Conservation (phyloP, 2,888 invertebrate genomes). For the Esperia sulphurella region DNA sequence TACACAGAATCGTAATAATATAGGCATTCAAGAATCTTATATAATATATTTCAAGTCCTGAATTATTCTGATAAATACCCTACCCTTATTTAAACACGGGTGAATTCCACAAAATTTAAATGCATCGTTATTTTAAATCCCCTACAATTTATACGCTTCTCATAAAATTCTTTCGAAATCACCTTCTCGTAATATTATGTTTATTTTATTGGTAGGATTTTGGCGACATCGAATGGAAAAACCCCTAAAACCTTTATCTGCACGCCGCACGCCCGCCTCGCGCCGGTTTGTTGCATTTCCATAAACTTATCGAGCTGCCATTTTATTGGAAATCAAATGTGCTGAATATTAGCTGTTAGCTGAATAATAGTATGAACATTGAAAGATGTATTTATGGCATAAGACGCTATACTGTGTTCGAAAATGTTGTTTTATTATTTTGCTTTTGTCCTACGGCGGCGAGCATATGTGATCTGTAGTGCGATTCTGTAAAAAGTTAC, state of each 20-base stretch:
- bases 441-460: too few species aligned
- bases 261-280: slow-evolving; percentile 42
- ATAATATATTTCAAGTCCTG: too few species aligned
- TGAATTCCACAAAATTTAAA: background rate
- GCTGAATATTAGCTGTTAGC: slow-evolving; percentile 13
- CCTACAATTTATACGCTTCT: background rate
- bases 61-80: too few species aligned
- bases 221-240: slow-evolving; percentile 49
- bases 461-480: too few species aligned
- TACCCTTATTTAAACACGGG: background rate
- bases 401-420: too few species aligned
- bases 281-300: slow-evolving; percentile 46
- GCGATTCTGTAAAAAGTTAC: too few species aligned
- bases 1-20: too few species aligned
- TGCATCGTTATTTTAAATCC: background rate
- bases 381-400: too few species aligned
- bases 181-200: slow-evolving; percentile 4
- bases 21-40: too few species aligned
- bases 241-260: slow-evolving; percentile 62
- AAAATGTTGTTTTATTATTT: too few species aligned
- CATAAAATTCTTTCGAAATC: slow-evolving; percentile 1
- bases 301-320: slow-evolving; percentile 51
- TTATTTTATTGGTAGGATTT: slow-evolving; percentile 39
- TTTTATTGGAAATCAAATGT: slow-evolving; percentile 39
- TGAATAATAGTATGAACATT: background rate